These are phyloP conservation scores for Lepidotrigona ventralis DNA, from an alignment of 1,140 invertebrate genomes.

Conservation along the genomic window DNA sequence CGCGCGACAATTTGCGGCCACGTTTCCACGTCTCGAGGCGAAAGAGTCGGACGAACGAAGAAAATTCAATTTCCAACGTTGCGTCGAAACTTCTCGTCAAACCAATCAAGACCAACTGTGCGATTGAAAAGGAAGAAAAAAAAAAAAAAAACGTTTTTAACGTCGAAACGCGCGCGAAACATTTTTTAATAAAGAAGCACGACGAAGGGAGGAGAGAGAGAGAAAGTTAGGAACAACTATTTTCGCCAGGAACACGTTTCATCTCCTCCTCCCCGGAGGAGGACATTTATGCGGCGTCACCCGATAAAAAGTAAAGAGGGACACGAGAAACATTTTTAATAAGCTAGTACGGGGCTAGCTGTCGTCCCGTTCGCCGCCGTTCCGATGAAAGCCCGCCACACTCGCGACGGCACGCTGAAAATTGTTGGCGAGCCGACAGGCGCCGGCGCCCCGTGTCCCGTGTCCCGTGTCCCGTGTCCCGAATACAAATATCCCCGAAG, in stretches of 20 bases:
- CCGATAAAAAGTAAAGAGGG: background rate
- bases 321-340: conserved; percentile 14
- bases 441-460: background rate
- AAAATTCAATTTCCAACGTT: background rate
- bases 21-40: background rate
- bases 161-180: background rate
- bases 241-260: background rate
- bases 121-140: no score
- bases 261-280: no score
- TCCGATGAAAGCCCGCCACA: background rate
- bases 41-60: no score
- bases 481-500: conserved; percentile 23
- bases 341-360: background rate
- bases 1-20: background rate
- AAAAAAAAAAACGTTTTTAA: no score
- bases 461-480: background rate
- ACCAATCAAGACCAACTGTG: no score
- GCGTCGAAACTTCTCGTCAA: background rate
- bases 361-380: background rate
- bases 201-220: no score
- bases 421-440: conserved; percentile 4
- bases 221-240: background rate
- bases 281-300: background rate
- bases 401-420: background rate
- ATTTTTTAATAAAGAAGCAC: background rate